phyloP scores from a whole-genome alignment of 2,797 vertebrate species.

The Ceyx erithaca region DNA sequence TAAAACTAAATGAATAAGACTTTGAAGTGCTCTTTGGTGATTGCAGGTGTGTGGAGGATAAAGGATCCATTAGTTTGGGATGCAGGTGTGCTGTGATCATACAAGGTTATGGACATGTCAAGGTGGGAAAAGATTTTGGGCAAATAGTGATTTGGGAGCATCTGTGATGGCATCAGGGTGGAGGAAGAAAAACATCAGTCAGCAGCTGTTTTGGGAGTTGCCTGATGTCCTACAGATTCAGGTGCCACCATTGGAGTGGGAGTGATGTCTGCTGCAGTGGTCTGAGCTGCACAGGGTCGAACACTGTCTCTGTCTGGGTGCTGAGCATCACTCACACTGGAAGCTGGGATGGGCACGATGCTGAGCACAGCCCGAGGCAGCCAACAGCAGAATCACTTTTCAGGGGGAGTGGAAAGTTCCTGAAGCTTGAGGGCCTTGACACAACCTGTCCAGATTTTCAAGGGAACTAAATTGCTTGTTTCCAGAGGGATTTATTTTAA shows the following conservation, averaged over 20 bases:
- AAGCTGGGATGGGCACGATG: not conserved
- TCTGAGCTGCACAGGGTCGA: accelerated
- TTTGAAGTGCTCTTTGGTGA: not conserved
- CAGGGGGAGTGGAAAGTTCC: not conserved
- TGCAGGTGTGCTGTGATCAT: not conserved
- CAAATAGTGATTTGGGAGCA: not conserved
- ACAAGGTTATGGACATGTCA: not conserved
- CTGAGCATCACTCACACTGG: not conserved
- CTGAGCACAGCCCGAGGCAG: accelerated
- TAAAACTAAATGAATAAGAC: not conserved
- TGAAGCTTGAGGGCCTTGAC: not conserved
- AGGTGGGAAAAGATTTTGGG: not conserved
- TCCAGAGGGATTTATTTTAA: not conserved
- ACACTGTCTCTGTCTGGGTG: accelerated
- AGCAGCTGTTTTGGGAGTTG: not conserved
- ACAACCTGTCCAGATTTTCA: not conserved
- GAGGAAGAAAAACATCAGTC: not conserved
- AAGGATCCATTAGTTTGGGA: not conserved
- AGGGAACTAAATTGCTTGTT: not conserved
- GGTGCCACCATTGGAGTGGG: not conserved
- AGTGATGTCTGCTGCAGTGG: accelerated
- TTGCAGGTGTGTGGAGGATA: no score
- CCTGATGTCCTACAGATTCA: not conserved
- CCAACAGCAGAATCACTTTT: not conserved
- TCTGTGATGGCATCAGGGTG: not conserved